Evolutionary conservation across 2,113 vertebrate species (phyloP).

Genomic region (Caretta caretta): DNA sequence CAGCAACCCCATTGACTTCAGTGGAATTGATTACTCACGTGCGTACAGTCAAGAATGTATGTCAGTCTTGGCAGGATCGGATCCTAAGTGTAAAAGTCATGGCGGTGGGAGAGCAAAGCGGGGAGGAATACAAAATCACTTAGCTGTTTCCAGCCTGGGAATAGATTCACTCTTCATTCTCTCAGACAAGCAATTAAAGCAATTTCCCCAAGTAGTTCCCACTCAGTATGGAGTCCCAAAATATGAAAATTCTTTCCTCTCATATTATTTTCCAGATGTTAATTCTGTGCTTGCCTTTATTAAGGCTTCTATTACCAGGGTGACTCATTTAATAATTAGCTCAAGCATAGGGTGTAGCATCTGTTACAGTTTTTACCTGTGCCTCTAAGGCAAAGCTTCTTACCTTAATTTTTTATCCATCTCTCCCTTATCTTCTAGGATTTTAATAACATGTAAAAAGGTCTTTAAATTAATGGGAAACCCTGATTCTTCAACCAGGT

Average conservation of each 20-base stretch:
- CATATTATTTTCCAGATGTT: conserved; percentile 70
- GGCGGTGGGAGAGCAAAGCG: neutral
- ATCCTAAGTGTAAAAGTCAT: neutral
- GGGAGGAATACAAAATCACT: conserved; percentile 16
- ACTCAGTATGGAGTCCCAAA: conserved; percentile 44
- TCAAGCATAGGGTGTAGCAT: conserved; percentile 56
- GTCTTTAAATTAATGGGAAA: conserved; percentile 9
- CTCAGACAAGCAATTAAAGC: conserved; percentile 53
- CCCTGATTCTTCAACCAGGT: conserved; percentile 38
- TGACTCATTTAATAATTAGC: conserved; percentile 69
- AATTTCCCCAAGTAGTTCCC: conserved; percentile 13
- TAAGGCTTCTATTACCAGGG: conserved; percentile 57
- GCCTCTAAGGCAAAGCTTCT: conserved; percentile 69
- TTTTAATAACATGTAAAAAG: conserved; percentile 50
- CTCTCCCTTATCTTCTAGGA: conserved; percentile 19
- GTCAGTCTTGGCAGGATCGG: conserved; percentile 23
- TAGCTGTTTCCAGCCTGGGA: conserved; percentile 24
- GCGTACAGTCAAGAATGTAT: neutral
- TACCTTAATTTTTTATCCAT: conserved; percentile 11
- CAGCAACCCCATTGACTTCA: neutral
- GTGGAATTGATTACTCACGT: neutral
- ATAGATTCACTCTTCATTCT: neutral
- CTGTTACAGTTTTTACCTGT: conserved; percentile 72
- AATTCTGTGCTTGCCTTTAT: conserved; percentile 51
- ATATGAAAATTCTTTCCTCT: conserved; percentile 41